Percentiles rank a stretch among this genome's conserved stretches.
Evolutionary conservation across 2,113 vertebrate species (phyloP).

Genomic region (Astur gentilis): DNA sequence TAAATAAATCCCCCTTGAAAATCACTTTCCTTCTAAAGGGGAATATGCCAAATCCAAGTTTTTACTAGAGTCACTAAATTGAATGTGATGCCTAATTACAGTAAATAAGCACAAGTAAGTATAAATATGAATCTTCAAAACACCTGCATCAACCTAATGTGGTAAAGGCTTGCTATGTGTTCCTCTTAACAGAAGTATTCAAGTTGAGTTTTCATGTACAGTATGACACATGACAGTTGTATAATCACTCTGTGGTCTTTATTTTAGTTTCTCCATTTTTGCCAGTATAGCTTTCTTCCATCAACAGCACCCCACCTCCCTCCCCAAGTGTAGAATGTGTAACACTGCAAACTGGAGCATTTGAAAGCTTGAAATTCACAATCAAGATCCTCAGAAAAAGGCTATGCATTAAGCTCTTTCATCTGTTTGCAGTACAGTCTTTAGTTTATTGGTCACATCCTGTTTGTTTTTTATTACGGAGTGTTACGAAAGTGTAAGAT

Average conservation of each 20-base stretch:
- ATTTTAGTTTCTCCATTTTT: background rate
- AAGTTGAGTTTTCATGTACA: background rate
- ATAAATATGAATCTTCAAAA: background rate
- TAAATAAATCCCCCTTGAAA: background rate
- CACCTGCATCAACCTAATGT: background rate
- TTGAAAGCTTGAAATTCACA: background rate
- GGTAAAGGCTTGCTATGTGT: background rate
- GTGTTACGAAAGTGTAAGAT: background rate
- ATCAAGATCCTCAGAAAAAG: background rate
- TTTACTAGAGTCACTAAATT: background rate
- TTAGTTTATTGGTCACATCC: background rate
- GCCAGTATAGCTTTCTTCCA: background rate
- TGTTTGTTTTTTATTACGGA: background rate
- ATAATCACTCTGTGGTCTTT: background rate
- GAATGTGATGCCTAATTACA: background rate
- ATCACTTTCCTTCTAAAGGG: background rate
- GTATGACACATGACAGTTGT: background rate
- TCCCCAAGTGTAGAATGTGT: background rate
- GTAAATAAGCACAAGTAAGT: background rate
- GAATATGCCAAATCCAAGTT: background rate
- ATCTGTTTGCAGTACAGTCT: background rate
- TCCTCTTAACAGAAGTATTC: background rate
- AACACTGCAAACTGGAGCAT: background rate
- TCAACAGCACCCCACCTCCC: accelerated
- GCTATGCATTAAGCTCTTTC: background rate